Evolutionary conservation across 2,888 invertebrate species (phyloP).

Genomic region (Julus scandinavius): DNA sequence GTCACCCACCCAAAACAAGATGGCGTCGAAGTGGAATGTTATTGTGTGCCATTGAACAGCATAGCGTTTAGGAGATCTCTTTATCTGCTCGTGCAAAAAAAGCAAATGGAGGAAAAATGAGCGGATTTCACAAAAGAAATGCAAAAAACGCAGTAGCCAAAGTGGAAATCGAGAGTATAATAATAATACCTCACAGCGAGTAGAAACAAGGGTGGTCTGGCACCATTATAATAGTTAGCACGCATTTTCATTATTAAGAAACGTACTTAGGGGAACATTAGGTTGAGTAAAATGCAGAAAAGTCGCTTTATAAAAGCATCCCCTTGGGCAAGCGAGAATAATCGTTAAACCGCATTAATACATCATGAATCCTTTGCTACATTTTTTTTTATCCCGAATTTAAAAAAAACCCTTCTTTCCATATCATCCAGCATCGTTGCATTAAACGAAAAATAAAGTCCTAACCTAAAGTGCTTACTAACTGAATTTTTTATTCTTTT

Average conservation of each 20-base stretch:
- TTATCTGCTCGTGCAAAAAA: background rate
- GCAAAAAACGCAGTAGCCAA: slow-evolving; percentile 2
- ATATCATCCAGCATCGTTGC: background rate
- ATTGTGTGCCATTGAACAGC: background rate
- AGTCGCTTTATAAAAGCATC: slow-evolving; percentile 3
- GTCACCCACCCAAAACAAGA: background rate
- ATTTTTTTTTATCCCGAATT: background rate
- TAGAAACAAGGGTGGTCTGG: slow-evolving; percentile 33
- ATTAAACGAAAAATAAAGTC: background rate
- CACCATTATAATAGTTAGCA: slow-evolving; percentile 33
- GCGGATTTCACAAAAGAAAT: background rate
- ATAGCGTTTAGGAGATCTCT: background rate
- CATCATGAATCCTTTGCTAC: slow-evolving; percentile 2
- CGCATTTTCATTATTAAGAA: slow-evolving; percentile 41
- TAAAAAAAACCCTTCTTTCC: background rate
- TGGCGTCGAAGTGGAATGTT: background rate
- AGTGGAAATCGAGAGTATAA: background rate
- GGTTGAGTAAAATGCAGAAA: slow-evolving; percentile 16
- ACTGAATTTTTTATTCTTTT: background rate
- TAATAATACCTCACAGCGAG: slow-evolving; percentile 33
- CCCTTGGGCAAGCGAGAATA: background rate
- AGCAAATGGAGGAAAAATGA: background rate
- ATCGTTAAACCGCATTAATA: slow-evolving; percentile 45
- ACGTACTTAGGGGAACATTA: slow-evolving; percentile 4
- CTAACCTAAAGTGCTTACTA: slow-evolving; percentile 25